Conservation (phyloP, 2,888 invertebrate species). For the Linnaemya vulpina region DNA sequence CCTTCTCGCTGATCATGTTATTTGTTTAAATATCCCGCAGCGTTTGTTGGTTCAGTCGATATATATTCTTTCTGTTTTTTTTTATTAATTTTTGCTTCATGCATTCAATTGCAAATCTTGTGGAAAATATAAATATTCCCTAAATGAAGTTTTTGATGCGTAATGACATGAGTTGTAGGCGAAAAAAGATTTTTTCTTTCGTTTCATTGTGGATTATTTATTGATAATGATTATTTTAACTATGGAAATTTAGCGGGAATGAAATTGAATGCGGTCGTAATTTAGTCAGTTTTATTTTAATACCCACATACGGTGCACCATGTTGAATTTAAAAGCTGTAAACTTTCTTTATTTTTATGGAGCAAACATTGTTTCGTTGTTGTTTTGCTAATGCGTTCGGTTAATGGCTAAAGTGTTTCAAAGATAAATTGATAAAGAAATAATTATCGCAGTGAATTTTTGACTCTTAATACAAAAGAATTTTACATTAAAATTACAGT, state of each 20-base stretch:
- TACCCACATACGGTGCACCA: slow-evolving; percentile 12
- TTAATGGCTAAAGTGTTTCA: background rate
- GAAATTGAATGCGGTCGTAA: slow-evolving; percentile 22
- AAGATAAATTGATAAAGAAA: too few relatives aligned
- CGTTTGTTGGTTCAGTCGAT: slow-evolving; percentile 62
- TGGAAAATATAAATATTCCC: slow-evolving; percentile 81
- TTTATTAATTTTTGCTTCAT: slow-evolving; percentile 3
- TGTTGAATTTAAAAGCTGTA: background rate
- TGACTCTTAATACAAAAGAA: too few relatives aligned
- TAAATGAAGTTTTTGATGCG: slow-evolving; percentile 81
- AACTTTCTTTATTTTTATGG: background rate
- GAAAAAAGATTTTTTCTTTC: slow-evolving; percentile 69
- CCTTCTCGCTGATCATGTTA: slow-evolving; percentile 57
- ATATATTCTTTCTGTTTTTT: background rate
- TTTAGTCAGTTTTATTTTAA: slow-evolving; percentile 30
- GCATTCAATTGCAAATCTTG: slow-evolving; percentile 66
- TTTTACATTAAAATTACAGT: too few relatives aligned
- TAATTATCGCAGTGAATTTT: too few relatives aligned
- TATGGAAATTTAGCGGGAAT: slow-evolving; percentile 24
- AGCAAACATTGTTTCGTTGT: background rate
- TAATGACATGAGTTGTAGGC: slow-evolving; percentile 82
- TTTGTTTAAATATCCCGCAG: slow-evolving; percentile 71
- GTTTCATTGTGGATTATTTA: slow-evolving; percentile 39
- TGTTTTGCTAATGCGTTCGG: background rate
- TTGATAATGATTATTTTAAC: slow-evolving; percentile 54